Conservation (phyloP, 2,797 vertebrate species). For the Lagodon rhomboides region DNA sequence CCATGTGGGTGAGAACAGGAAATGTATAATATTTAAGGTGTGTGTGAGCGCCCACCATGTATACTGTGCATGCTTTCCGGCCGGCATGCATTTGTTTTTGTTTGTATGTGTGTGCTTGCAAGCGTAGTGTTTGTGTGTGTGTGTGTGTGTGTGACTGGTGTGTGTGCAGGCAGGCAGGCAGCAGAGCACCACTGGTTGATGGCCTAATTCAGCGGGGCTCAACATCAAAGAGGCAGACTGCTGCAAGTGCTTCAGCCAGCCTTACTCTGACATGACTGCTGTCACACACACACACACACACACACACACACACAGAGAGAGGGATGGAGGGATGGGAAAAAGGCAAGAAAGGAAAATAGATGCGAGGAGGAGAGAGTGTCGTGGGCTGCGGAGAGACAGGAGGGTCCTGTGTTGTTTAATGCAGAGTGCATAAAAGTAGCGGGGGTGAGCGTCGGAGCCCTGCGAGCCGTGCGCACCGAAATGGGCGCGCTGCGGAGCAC, state of each 20-base stretch:
- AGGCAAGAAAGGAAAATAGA: slow-evolving; percentile 40
- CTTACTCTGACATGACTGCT: slow-evolving; percentile 78
- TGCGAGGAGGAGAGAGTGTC: slow-evolving; percentile 41
- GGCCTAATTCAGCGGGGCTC: slow-evolving; percentile 82
- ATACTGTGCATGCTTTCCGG: slow-evolving; percentile 46
- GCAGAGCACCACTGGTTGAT: slow-evolving; percentile 77
- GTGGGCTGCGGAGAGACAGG: slow-evolving; percentile 24
- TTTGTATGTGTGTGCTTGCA: slow-evolving; percentile 44
- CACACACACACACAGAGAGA: slow-evolving; percentile 6
- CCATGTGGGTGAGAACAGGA: slow-evolving; percentile 15
- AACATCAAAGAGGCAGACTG: slow-evolving; percentile 82
- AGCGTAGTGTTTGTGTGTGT: slow-evolving; percentile 41
- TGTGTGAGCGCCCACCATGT: slow-evolving; percentile 8
- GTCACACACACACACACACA: slow-evolving; percentile 45
- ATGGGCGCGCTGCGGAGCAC: slow-evolving; percentile 35
- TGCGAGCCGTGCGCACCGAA: slow-evolving; percentile 8
- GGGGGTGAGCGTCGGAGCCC: slow-evolving; percentile 12
- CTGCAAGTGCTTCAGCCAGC: slow-evolving; percentile 78
- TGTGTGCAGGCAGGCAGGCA: slow-evolving; percentile 63
- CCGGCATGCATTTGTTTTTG: slow-evolving; percentile 67
- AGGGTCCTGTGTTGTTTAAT: slow-evolving; percentile 47
- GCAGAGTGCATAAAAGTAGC: slow-evolving; percentile 15
- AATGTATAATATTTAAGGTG: slow-evolving; percentile 28
- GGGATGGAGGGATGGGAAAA: slow-evolving; percentile 12
- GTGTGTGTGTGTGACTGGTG: slow-evolving; percentile 47